These are phyloP conservation scores for Athene cunicularia DNA, from an alignment of 2,113 vertebrate genomes.

Conservation along the genomic window DNA sequence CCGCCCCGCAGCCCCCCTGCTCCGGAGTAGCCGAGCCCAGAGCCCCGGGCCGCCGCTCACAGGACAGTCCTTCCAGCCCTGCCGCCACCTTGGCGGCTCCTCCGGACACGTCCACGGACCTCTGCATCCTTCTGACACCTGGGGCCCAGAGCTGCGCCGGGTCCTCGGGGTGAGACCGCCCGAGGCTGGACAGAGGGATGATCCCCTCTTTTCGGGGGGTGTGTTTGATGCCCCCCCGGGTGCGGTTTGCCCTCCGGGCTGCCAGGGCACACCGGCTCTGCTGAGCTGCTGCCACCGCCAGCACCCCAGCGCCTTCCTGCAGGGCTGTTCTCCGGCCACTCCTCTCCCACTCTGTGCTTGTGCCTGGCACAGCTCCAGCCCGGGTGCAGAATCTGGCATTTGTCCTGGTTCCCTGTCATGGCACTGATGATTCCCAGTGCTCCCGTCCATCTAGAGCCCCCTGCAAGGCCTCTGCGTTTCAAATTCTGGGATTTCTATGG, in stretches of 20 bases:
- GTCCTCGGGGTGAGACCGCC: not conserved
- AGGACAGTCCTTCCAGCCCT: not conserved
- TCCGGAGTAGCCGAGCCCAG: no score
- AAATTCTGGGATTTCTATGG: not conserved
- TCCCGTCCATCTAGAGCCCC: not conserved
- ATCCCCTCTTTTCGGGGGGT: not conserved
- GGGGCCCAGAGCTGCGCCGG: not conserved
- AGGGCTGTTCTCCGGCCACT: not conserved
- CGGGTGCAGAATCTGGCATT: not conserved
- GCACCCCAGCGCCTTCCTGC: not conserved
- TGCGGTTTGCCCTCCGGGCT: not conserved
- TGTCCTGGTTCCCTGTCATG: not conserved
- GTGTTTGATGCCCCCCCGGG: not conserved
- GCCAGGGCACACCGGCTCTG: not conserved
- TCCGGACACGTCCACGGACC: not conserved
- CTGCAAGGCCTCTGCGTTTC: not conserved
- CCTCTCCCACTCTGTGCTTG: no score
- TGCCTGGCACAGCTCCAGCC: not conserved
- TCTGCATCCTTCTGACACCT: not conserved
- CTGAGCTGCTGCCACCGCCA: not conserved
- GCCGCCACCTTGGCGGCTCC: no score
- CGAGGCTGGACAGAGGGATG: not conserved
- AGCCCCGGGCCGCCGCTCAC: no score
- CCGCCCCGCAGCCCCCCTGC: no score
- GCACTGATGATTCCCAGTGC: not conserved